A percentile compares a stretch with the other conserved stretches of the same genome.
Conservation (phyloP, 2,113 vertebrate species). For the Trogon melanurus region DNA sequence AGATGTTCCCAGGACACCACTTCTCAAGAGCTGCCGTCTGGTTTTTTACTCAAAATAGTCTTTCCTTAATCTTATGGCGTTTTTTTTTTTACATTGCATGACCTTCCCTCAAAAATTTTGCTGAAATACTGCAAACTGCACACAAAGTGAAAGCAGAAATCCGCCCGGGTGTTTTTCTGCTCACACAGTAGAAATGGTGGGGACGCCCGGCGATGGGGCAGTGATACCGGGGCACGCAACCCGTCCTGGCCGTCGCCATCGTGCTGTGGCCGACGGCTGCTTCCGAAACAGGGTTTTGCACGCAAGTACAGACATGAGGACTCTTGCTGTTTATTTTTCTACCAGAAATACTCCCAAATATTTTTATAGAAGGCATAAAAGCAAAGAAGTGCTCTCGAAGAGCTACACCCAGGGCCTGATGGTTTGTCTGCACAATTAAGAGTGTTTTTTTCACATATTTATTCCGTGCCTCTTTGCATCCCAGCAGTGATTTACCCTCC, state of each 20-base stretch:
- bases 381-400: not conserved
- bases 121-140: not conserved
- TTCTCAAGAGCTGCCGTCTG: constrained; percentile 21
- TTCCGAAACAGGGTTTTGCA: not conserved
- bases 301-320: not conserved
- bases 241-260: not conserved
- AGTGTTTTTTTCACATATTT: not conserved
- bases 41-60: not conserved
- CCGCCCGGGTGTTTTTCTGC: not conserved
- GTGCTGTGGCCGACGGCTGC: not conserved
- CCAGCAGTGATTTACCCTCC: not conserved
- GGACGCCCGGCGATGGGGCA: not conserved
- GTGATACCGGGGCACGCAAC: fast-evolving
- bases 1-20: constrained; percentile 28
- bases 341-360: not conserved
- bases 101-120: constrained; percentile 3
- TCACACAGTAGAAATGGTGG: not conserved
- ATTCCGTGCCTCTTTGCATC: not conserved
- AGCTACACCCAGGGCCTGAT: not conserved
- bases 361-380: not conserved
- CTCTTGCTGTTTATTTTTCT: not conserved
- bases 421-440: not conserved
- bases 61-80: not conserved
- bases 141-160: not conserved
- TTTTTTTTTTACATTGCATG: not conserved